These are phyloP conservation scores for Vanacampus margaritifer DNA, from an alignment of 2,113 vertebrate genomes.

Conservation along the genomic window DNA sequence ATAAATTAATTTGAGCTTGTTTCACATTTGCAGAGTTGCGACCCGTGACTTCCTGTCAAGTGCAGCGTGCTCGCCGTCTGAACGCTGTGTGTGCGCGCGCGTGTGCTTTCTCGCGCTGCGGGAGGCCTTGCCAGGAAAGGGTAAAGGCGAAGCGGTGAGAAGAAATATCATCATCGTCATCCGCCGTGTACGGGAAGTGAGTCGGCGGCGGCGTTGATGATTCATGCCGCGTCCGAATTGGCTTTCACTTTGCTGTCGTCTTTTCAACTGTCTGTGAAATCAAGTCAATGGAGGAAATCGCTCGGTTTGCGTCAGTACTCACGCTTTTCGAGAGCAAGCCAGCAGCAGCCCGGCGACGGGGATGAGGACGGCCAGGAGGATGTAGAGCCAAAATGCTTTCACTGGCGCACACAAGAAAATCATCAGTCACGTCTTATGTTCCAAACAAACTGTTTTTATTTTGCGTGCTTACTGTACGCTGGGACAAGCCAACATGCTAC, in stretches of 20 bases:
- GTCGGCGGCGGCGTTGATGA: conserved; percentile 25
- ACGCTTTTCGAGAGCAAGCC: conserved; percentile 34
- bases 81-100: neutral
- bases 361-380: accelerated
- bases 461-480: no score
- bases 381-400: accelerated
- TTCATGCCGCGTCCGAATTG: neutral
- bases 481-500: no score
- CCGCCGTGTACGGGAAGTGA: neutral
- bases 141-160: conserved; percentile 14
- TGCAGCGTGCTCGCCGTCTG: neutral
- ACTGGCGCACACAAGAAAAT: conserved; percentile 2
- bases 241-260: neutral
- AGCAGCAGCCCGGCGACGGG: neutral
- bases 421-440: neutral
- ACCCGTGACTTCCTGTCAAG: conserved; percentile 63
- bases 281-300: neutral
- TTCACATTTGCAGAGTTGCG: neutral
- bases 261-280: neutral
- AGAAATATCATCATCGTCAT: neutral
- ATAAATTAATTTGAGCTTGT: neutral
- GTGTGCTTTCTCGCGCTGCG: conserved; percentile 52
- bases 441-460: neutral
- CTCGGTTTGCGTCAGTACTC: conserved; percentile 20
- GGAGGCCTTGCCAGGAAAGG: conserved; percentile 61